Conservation (phyloP, 2,113 vertebrate species). For the Tychaedon coryphoeus region DNA sequence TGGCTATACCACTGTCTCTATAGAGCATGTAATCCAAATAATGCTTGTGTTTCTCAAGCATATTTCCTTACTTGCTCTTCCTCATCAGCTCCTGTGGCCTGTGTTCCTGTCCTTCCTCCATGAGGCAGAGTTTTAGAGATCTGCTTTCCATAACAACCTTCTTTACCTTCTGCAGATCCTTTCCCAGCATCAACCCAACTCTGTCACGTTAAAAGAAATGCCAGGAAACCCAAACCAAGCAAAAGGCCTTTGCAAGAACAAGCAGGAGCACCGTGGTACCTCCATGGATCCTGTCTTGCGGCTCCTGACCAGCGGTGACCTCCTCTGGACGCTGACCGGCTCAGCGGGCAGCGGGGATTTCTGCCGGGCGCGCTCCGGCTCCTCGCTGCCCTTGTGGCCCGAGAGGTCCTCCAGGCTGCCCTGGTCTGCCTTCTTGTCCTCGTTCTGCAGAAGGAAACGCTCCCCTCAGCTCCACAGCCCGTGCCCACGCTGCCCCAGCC, state of each 20-base stretch:
- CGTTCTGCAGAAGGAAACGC: slow-evolving; percentile 75
- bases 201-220: neutral
- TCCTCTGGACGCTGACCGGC: slow-evolving; percentile 79
- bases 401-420: slow-evolving; percentile 88
- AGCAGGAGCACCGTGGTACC: slow-evolving; percentile 55
- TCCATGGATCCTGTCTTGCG: slow-evolving; percentile 97
- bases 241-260: neutral
- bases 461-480: neutral
- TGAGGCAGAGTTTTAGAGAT: neutral
- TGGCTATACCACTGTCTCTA: neutral
- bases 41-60: neutral
- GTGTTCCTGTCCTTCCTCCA: neutral
- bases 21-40: neutral
- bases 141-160: neutral
- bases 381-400: slow-evolving; percentile 65
- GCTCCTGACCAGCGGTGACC: slow-evolving; percentile 87
- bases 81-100: neutral
- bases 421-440: slow-evolving; percentile 85
- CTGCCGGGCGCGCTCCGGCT: slow-evolving; percentile 78
- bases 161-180: neutral
- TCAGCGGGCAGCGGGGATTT: slow-evolving; percentile 76
- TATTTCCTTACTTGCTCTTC: neutral
- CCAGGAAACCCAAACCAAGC: neutral
- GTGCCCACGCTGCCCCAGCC: neutral
- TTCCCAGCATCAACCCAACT: neutral